phyloP scores from a whole-genome alignment of 2,888 invertebrate species.

The Aphidoletes aphidimyza region DNA sequence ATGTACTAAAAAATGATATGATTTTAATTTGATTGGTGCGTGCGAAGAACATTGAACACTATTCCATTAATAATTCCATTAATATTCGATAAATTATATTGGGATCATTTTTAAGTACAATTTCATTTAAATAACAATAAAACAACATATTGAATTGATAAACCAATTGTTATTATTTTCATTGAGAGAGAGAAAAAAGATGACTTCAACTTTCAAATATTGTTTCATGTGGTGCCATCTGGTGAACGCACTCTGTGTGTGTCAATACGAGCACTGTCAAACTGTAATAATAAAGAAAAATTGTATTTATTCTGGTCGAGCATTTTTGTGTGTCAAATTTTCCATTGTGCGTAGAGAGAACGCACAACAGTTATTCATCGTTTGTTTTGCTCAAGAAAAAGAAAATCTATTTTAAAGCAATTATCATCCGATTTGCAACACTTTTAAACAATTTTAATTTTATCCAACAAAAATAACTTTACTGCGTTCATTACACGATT shows the following conservation, averaged over 20 bases:
- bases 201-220: not conserved
- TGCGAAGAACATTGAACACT: no score
- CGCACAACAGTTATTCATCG: constrained; percentile 9
- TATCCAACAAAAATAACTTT: no score
- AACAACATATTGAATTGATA: no score
- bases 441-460: not conserved
- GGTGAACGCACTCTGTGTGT: not conserved
- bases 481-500: not conserved
- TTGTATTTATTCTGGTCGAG: not conserved
- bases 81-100: no score
- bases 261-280: not conserved
- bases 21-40: no score
- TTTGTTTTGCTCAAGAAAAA: not conserved
- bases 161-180: no score
- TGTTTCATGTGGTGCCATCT: constrained; percentile 35
- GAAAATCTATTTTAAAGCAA: no score
- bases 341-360: constrained; percentile 35
- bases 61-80: no score
- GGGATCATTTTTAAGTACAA: no score
- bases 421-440: not conserved
- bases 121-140: no score
- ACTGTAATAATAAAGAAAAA: constrained; percentile 19
- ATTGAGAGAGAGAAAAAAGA: not conserved
- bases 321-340: constrained; percentile 46
- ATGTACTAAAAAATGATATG: no score